Conservation (phyloP, 2,113 vertebrate genomes). For the Gymnocephalus cernua region DNA sequence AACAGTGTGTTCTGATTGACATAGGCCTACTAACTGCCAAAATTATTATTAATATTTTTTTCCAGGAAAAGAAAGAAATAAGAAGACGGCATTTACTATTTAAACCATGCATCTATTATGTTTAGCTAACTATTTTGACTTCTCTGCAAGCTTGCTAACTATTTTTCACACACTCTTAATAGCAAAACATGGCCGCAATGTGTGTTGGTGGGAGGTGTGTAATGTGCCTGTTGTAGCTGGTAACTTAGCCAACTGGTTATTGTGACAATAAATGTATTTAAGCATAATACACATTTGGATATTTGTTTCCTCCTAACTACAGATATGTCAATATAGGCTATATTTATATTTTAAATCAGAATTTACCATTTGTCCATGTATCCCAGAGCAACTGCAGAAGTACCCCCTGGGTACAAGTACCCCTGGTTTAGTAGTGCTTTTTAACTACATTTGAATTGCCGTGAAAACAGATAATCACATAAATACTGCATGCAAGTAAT, state of each 20-base stretch:
- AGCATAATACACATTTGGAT: background rate
- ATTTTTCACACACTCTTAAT: background rate
- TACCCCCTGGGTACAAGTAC: too few species aligned
- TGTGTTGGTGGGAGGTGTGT: background rate
- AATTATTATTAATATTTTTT: background rate
- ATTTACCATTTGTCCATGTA: background rate
- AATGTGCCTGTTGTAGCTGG: background rate
- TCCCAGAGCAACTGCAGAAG: background rate
- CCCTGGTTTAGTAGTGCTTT: background rate
- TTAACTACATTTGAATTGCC: conserved; percentile 14
- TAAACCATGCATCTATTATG: background rate
- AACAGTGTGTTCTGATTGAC: background rate
- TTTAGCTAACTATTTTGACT: background rate
- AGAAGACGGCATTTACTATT: background rate
- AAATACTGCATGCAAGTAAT: background rate
- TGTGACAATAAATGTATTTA: background rate
- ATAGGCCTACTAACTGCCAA: background rate
- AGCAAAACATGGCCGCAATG: background rate
- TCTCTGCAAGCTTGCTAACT: background rate
- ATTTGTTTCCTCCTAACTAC: background rate
- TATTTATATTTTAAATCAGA: background rate
- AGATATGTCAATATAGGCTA: background rate
- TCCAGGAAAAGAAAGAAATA: background rate
- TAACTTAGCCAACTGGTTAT: background rate
- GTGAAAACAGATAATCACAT: conserved; percentile 20